Evolutionary conservation across 2,888 invertebrate species (phyloP), one percentile per base, ranked within the genome.

Genomic region (Tinea semifulvella): DNA sequence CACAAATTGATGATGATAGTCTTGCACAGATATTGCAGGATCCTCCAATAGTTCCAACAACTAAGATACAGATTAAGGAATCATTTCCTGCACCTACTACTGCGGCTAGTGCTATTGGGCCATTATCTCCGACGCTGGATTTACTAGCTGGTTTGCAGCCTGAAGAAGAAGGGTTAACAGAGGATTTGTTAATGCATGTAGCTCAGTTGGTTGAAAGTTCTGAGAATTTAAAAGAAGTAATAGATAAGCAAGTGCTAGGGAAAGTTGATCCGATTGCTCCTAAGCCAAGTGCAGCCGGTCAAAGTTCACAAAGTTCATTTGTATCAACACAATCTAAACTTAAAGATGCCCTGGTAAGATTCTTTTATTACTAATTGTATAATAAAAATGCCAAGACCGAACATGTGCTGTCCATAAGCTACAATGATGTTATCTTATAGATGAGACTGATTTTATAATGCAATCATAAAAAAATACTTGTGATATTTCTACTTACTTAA

Each of bases 111-210:
- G 74, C 76, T n/a, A 68, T 73, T 5, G 79, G 82, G 1, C 84
- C 85, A 19, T 67, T 86, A 47, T 86, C 86, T 47, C 76, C 85
- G n/a, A 84, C 84, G 47, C 68, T 84, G 48, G 84, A 84, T 48
- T 63, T 86, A 50, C 60, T 86, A 22, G 85, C 81, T 51, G 85
- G 84, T 28, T 64, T 86, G 43, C 85, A 84, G 52, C 84, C 86
- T n/a, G 85, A 88, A 54, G 85, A 85, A 50, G 84, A 88, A 61
- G 85, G 84, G 18, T 79, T 89, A 43, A 85, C 88, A 1, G 89
- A 88, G 52, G 89, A 89, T 65, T 81, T 89, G 50, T 63, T 89
- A 27, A 86, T 88, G 73, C 88, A 89, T 66, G 89, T 89, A n/a
- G 89, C 89, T 1, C 86, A 88, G 44, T 69, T 89, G 17, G 89